Evolutionary conservation across 2,888 invertebrate genomes (phyloP).

Genomic region (Agrotis ipsilon): DNA sequence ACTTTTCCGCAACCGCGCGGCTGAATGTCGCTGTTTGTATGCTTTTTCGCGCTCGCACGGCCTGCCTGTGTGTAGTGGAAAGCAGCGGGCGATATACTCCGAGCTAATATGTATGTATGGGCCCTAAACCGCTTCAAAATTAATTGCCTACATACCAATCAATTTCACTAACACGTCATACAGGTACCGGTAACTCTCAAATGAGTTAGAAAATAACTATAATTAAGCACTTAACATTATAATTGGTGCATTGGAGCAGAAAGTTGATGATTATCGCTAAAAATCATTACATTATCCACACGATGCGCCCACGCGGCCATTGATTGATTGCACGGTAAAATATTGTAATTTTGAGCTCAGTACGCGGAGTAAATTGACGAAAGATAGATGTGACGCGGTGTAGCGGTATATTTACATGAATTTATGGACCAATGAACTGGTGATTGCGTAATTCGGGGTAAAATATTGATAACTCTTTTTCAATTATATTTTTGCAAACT

Average conservation of each 20-base stretch:
- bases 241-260: conserved; percentile 48
- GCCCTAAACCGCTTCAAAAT: conserved; percentile 4
- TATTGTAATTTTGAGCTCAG: conserved; percentile 49
- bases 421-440: conserved; percentile 9
- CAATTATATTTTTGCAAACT: not conserved
- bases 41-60: too few relatives aligned
- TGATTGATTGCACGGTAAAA: conserved; percentile 61
- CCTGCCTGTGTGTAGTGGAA: too few relatives aligned
- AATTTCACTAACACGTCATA: conserved; percentile 12
- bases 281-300: conserved; percentile 54
- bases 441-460: conserved; percentile 1
- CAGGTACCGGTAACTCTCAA: conserved; percentile 27
- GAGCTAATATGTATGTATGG: too few relatives aligned
- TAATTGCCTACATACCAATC: conserved; percentile 18
- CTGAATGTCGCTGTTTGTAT: too few relatives aligned
- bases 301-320: conserved; percentile 52
- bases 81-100: too few relatives aligned
- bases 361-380: conserved; percentile 19
- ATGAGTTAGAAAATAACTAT: conserved; percentile 31
- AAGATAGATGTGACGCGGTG: conserved; percentile 34
- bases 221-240: conserved; percentile 35
- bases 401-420: conserved; percentile 25
- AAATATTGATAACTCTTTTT: not conserved
- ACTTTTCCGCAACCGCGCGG: too few relatives aligned
- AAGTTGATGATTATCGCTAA: conserved; percentile 58